Evolutionary conservation across 2,888 invertebrate species (phyloP), one percentile per base, ranked within the genome.

Genomic region (Athripsodes cinereus): DNA sequence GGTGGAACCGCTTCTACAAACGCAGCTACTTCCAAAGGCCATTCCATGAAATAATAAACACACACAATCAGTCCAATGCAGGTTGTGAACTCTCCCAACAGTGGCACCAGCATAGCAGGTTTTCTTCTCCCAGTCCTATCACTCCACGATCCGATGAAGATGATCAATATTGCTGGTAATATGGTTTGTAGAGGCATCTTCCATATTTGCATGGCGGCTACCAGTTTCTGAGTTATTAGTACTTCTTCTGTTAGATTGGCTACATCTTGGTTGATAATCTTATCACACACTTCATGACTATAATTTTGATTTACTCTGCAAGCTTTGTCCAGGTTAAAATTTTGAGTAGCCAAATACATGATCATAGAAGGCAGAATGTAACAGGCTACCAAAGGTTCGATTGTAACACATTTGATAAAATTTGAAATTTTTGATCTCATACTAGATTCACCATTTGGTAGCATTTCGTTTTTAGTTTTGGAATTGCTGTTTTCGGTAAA

Each of bases 281-380:
- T 88, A 66, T 85, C 82, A 69, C 92, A 92, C 0, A 91, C 80
- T 55, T 78, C 74, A 53, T 84, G 81, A 0, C 85, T 79, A 68
- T 86, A 90, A 0, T 76, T 76, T 67, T 88, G 76, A 68, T 92
- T 92, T 0, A 92, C 90, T 19, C 90, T 75, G 67, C 92, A 92
- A 0, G 91, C 91, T 73, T 92, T 92, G 68, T 91, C 91, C 65
- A 92, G 75, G 71, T 90, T 90, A 19, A 92, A 72, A 71, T 92
- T 92, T 72, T 91, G 91, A 2, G 88, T 88, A 2, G 90, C 90
- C 56, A 92, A 70, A 61, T 85, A 82, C 0, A 88, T 84, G n/a
- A 83, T 67, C 1, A 79, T 78, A 63, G 81, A 80, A 1, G 86
- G 84, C 63, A 86, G 73, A 0, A 85, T 81, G 66, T 82, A 85